phyloP scores from a whole-genome alignment of 1,140 invertebrate genomes.

The Monomorium pharaonis region DNA sequence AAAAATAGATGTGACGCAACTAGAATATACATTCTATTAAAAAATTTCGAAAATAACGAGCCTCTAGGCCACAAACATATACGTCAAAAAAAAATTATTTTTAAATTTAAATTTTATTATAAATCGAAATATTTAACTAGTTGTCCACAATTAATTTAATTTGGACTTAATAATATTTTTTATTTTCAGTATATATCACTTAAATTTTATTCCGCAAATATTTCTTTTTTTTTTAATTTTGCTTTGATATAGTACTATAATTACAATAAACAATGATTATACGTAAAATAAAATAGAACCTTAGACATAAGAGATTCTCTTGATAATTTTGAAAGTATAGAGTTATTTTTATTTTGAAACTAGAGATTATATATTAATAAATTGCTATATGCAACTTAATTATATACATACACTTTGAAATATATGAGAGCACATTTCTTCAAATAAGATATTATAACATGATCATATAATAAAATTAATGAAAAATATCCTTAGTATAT shows the following conservation, averaged over 20 bases:
- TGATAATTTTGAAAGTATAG: no score
- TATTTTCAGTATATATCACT: not conserved
- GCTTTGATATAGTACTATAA: no score
- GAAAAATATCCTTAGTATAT: not conserved
- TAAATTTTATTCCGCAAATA: not conserved
- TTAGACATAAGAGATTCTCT: no score
- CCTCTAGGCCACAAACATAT: not conserved
- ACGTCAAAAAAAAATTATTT: not conserved
- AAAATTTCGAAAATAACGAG: not conserved
- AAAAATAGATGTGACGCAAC: not conserved
- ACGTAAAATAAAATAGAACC: conserved; percentile 39
- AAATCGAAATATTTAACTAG: not conserved
- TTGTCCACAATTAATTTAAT: not conserved
- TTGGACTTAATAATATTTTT: not conserved
- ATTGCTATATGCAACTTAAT: conserved; percentile 20
- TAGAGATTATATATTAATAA: no score
- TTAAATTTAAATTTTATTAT: not conserved
- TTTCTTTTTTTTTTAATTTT: not conserved
- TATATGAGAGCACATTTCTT: conserved; percentile 66
- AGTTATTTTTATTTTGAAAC: no score
- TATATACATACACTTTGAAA: conserved; percentile 61
- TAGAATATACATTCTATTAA: not conserved
- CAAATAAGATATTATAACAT: not conserved
- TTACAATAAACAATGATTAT: conserved; percentile 27
- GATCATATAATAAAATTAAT: not conserved